Evolutionary conservation across 30 jellyfish, hydroid and myxozoan genomes (phyloP), one percentile per base, ranked within the genome.

Genomic region (Nemopilema nomurai): DNA sequence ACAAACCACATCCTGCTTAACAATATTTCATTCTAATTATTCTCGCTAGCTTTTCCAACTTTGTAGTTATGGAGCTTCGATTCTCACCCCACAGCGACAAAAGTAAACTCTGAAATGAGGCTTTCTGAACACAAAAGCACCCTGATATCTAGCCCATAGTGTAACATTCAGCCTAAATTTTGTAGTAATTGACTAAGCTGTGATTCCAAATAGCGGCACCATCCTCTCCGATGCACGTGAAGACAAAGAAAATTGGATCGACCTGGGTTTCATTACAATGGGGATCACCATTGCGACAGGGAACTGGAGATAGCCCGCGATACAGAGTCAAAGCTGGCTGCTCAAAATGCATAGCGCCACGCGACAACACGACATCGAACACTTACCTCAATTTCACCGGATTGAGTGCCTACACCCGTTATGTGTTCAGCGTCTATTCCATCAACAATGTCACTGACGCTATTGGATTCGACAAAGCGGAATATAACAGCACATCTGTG

Each of bases 391-490:
- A 57, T 49, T 49, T 87, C 20, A 69, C 76, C 29, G 90, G 77
- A 0, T 74, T 86, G 86, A 83, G 69, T n/a, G 81, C 92, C 1
- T 81, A 52, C 49, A 65, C 90, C n/a, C 26, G 21, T n/a, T 92
- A 92, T 79, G 64, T 49, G 16, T 28, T 92, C 21, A 62, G 77
- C 0, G 71, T 92, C 16, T 33, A 76, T 28, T 64, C 90, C 21
- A 69, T 57, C 28, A 92, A 92, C 62, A 83, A 87, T 29, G 95
- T 87, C 74, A 92, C 98, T 20, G 67, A 21, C 1, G 89, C 88
- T 4, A 87, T 89, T 81, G 97, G 90, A 6, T 41, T 41, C 57
- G 57, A 41, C 57, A 41, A 41, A 13, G 57, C 57, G 6, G 13
- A 3, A 13, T 41, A 41, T 13, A 41, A 41, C 57, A 41, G 57